Conservation (phyloP, 2,797 vertebrate genomes). For the Columba guinea region DNA sequence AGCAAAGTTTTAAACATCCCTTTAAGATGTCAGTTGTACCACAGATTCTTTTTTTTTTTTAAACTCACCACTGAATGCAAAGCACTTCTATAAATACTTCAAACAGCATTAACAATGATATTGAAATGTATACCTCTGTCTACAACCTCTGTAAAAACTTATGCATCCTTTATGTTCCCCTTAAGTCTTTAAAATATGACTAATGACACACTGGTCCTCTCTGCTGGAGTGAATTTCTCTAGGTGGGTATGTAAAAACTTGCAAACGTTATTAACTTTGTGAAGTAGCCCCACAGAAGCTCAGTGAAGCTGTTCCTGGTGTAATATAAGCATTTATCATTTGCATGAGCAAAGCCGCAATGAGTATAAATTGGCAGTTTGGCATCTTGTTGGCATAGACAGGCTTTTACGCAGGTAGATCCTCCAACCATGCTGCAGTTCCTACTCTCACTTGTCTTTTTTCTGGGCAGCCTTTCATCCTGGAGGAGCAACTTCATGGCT, state of each 20-base stretch:
- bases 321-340: background rate
- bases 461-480: background rate
- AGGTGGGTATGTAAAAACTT: background rate
- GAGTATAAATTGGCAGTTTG: background rate
- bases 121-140: background rate
- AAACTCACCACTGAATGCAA: background rate
- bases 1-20: background rate
- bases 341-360: background rate
- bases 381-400: background rate
- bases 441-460: background rate
- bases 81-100: constrained; percentile 50
- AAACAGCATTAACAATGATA: background rate
- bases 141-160: background rate
- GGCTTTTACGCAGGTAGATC: background rate
- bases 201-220: background rate
- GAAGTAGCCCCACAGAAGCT: background rate
- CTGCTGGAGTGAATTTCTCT: background rate
- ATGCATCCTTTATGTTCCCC: background rate
- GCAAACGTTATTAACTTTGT: background rate
- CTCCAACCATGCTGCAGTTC: background rate
- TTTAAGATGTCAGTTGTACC: background rate
- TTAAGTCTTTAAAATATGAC: background rate
- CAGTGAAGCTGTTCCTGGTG: background rate
- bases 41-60: background rate
- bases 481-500: background rate